phyloP scores from a whole-genome alignment of 2,888 invertebrate species.

The Eristalinus aeneus region DNA sequence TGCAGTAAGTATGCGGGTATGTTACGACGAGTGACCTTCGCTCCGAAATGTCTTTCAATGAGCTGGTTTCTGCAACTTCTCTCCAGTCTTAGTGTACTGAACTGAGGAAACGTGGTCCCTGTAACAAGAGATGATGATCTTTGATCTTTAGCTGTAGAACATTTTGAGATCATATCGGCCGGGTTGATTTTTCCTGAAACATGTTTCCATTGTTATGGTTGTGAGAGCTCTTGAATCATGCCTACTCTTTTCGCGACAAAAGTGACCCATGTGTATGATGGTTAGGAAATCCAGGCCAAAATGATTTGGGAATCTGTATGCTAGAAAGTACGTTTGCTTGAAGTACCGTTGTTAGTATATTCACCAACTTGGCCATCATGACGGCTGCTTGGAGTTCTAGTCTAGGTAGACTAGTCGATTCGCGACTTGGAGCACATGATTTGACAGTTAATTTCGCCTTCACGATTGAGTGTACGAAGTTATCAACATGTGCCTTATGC shows the following conservation, averaged over 20 bases:
- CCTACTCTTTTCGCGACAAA: constrained; percentile 61
- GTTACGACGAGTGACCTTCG: too few species aligned
- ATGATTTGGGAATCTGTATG: too few species aligned
- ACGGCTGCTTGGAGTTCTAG: constrained; percentile 10
- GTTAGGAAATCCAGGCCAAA: too few species aligned
- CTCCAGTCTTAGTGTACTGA: constrained; percentile 71
- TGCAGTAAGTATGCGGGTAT: too few species aligned
- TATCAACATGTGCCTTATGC: neutral
- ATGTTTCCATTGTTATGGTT: constrained; percentile 42
- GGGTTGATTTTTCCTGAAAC: constrained; percentile 54
- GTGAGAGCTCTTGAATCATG: constrained; percentile 40
- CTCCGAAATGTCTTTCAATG: too few species aligned
- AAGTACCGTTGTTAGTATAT: neutral
- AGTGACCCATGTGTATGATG: too few species aligned
- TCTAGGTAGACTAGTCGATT: neutral
- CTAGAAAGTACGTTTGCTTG: too few species aligned
- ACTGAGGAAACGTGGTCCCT: constrained; percentile 30
- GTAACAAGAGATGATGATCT: constrained; percentile 18
- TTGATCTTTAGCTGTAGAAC: constrained; percentile 38
- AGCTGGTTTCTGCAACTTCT: too few species aligned
- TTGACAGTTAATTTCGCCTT: neutral
- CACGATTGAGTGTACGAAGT: neutral
- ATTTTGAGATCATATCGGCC: constrained; percentile 58
- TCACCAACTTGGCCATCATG: constrained; percentile 3
- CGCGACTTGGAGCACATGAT: neutral